These are phyloP conservation scores for Pomatostomus ruficeps DNA, from an alignment of 2,113 vertebrate species.

Conservation along the genomic window DNA sequence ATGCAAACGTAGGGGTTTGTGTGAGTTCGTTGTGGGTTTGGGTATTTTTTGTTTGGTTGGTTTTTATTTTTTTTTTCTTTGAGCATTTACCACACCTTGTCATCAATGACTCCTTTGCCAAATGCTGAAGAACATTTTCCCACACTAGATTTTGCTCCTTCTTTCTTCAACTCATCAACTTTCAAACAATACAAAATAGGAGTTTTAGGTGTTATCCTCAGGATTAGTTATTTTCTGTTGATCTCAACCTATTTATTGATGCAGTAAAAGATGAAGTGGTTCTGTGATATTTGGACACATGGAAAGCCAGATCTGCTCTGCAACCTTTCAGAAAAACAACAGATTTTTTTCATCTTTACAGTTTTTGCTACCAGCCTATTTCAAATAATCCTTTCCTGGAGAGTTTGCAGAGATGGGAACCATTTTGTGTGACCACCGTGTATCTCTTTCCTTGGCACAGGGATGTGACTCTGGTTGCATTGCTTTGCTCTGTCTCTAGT, in stretches of 20 bases:
- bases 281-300: neutral
- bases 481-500: neutral
- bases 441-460: neutral
- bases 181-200: neutral
- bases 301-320: neutral
- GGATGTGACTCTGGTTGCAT: neutral
- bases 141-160: neutral
- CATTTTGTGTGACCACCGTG: neutral
- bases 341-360: neutral
- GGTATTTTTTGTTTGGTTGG: neutral
- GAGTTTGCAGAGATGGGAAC: neutral
- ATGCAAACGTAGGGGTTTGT: neutral
- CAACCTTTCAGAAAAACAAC: neutral
- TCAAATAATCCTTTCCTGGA: neutral
- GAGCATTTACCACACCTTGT: neutral
- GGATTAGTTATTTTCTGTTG: neutral
- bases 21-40: neutral
- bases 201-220: neutral
- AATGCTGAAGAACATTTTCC: neutral
- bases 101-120: neutral
- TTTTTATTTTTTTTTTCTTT: neutral
- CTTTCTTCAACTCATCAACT: neutral
- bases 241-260: neutral
- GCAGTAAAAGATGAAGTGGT: neutral
- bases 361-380: neutral